Evolutionary conservation across 2,113 vertebrate species (phyloP), one percentile per base, ranked within the genome.

Genomic region (Ariopsis seemanni): DNA sequence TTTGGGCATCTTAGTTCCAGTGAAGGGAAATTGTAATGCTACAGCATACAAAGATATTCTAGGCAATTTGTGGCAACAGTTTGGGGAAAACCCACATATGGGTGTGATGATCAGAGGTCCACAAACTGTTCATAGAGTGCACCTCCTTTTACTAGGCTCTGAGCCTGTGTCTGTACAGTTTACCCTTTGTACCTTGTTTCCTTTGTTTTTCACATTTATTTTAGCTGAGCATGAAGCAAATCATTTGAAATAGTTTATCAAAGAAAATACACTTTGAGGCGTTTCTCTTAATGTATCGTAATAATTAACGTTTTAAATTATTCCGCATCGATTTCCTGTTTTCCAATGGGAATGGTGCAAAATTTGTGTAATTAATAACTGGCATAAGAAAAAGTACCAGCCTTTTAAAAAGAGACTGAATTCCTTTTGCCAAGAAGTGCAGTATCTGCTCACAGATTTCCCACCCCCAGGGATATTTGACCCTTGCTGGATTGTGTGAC

Each of bases 371-470:
- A 85, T 85, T 74, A 63, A 85, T 85, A 82, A 77, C 12, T 87
- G 58, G 25, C 58, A 30, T 60, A 18, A 62, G 18, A 65, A 27
- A 71, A 78, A 48, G 17, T 67, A 25, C 18, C 62, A 17, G 60
- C 20, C n/a, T 77, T 74, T 57, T 34, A 52, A 30, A 78, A 60
- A 34, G 82, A 83, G 48, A 83, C n/a, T 55, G 17, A 74, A 78
- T n/a, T 4, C 50, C 2, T 63, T 84, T 74, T 85, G 77, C 82
- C 75, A 77, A 30, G 62, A 84, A 63, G 80, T 83, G 57, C 80
- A 83, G 78, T 83, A 84, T 65, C 83, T 82, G 71, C 86, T 82
- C 60, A 58, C 71, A 88, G 79, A 88, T 86, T 62, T 85, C 53
- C 34, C 30, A 22, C n/a, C 79, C 72, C 83, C 11, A 25, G 30